Evolutionary conservation across 2,888 invertebrate genomes (phyloP).

Genomic region (Ennomos fuscantarius): DNA sequence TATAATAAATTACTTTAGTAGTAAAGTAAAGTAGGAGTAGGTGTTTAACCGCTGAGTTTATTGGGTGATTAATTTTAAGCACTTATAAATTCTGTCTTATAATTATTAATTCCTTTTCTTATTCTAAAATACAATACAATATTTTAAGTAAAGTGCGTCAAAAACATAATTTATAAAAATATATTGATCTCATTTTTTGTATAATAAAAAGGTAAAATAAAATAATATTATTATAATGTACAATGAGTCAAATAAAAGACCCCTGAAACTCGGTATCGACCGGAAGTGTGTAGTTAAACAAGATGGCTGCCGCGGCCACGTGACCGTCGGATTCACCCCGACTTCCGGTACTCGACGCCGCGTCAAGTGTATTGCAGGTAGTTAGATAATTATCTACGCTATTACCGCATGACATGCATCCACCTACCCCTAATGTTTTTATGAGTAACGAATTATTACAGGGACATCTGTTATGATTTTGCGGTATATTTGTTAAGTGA

Average conservation of each 20-base stretch:
- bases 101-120: no score
- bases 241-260: constrained; percentile 54
- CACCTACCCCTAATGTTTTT: constrained; percentile 57
- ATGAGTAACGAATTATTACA: constrained; percentile 56
- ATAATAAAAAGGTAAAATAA: no score
- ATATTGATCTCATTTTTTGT: no score
- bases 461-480: constrained; percentile 77
- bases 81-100: no score
- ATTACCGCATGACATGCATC: constrained; percentile 47
- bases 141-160: no score
- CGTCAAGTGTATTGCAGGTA: constrained; percentile 80
- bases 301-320: constrained; percentile 78
- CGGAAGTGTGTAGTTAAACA: constrained; percentile 81
- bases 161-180: no score
- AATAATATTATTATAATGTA: no score
- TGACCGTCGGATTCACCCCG: constrained; percentile 81
- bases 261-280: constrained; percentile 61
- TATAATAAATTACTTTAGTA: no score
- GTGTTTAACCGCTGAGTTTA: no score
- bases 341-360: constrained; percentile 78
- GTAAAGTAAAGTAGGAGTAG: no score
- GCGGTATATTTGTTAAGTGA: constrained; percentile 21
- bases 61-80: no score
- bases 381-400: constrained; percentile 73
- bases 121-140: no score